Evolutionary conservation across 2,797 vertebrate genomes (phyloP).

Genomic region (Monodelphis domestica): DNA sequence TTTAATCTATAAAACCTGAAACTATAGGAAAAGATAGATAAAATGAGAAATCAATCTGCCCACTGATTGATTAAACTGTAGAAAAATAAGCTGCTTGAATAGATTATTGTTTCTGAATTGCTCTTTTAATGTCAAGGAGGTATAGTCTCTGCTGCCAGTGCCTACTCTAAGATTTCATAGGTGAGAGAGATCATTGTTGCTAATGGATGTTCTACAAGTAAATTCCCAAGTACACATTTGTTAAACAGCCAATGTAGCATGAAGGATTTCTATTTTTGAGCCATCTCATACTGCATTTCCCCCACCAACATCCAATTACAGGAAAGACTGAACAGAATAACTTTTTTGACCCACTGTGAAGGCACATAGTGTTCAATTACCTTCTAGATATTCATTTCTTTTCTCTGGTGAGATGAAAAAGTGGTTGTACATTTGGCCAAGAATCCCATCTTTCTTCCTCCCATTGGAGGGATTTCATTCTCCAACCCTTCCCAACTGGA

Average conservation of each 20-base stretch:
- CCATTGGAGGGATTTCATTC: slow-evolving; percentile 18
- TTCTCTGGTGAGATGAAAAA: not conserved
- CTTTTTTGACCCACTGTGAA: slow-evolving; percentile 5
- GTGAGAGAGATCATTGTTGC: not conserved
- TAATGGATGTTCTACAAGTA: not conserved
- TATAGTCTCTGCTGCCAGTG: not conserved
- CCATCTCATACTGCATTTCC: not conserved
- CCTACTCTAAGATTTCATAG: not conserved
- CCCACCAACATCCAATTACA: not conserved
- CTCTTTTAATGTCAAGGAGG: not conserved
- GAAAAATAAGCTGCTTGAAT: not conserved
- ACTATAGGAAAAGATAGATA: not conserved
- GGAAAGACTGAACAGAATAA: slow-evolving; percentile 8
- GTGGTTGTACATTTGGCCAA: not conserved
- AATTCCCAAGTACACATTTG: not conserved
- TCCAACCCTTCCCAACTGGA: not conserved
- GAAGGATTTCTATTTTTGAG: not conserved
- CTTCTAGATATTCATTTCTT: not conserved
- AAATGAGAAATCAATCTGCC: not conserved
- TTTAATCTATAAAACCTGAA: too few species aligned
- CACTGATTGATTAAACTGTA: not conserved
- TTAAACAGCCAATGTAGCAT: not conserved
- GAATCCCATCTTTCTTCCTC: not conserved
- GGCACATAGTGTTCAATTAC: not conserved
- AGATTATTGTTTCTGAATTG: not conserved